Evolutionary conservation across 2,797 vertebrate genomes (phyloP).

Genomic region (Pterois miles): DNA sequence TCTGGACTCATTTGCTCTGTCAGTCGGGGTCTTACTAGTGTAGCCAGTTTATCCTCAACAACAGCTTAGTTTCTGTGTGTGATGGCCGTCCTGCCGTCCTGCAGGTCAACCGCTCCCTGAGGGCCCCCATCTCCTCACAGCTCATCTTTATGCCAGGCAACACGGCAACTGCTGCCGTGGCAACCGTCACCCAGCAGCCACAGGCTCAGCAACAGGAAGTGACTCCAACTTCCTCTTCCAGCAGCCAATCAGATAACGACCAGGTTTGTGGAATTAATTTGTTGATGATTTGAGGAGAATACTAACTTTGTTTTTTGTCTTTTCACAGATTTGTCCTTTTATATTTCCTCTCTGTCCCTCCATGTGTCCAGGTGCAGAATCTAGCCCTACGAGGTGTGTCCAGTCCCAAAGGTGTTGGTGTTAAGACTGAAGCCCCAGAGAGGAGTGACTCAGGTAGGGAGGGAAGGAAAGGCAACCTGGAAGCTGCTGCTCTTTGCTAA

Average conservation of each 20-base stretch:
- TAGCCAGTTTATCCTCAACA: background rate
- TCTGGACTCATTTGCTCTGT: no score
- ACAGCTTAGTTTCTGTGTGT: background rate
- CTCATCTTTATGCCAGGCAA: conserved; percentile 98
- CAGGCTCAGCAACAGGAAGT: conserved; percentile 86
- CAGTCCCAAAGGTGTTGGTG: conserved; percentile 78
- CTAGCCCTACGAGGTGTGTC: conserved; percentile 89
- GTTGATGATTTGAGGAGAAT: no score
- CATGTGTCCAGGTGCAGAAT: conserved; percentile 88
- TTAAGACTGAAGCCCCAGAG: conserved; percentile 80
- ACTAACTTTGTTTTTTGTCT: accelerated
- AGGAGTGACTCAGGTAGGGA: conserved; percentile 79
- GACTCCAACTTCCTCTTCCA: conserved; percentile 77
- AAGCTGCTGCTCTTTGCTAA: background rate
- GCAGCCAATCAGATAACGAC: conserved; percentile 89
- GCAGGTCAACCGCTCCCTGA: conserved; percentile 85
- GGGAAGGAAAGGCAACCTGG: background rate
- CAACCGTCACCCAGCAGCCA: conserved; percentile 79
- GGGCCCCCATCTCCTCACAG: conserved; percentile 92
- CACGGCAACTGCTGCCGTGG: conserved; percentile 89
- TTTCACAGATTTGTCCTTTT: background rate
- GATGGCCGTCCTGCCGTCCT: background rate
- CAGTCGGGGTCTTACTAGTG: no score
- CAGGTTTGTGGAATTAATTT: conserved; percentile 81
- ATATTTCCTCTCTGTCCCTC: background rate